These are phyloP conservation scores for Luperina nickerlii DNA, from an alignment of 2,888 invertebrate genomes.

Conservation along the genomic window DNA sequence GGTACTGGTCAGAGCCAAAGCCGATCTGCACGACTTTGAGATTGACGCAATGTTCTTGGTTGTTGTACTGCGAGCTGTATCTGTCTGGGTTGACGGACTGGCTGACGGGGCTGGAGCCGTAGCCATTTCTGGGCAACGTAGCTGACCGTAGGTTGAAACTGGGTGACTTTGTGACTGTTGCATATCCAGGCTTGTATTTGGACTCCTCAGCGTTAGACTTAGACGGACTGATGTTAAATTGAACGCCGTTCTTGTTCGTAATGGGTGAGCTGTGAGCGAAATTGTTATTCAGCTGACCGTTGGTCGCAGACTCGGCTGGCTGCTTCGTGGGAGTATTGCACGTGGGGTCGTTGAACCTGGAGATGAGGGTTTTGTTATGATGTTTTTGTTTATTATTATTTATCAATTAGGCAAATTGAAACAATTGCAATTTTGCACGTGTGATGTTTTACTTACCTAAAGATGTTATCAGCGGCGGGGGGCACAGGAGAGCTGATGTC, in stretches of 20 bases:
- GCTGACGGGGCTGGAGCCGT: constrained; percentile 81
- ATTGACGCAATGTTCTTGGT: constrained; percentile 89
- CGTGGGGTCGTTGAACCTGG: constrained; percentile 92
- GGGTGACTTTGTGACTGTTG: constrained; percentile 85
- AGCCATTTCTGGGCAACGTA: constrained; percentile 93
- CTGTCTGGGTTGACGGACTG: constrained; percentile 87
- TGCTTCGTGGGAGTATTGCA: constrained; percentile 84
- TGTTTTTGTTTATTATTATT: not conserved
- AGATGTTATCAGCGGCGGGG: constrained; percentile 91
- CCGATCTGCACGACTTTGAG: constrained; percentile 91
- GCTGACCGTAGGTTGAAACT: constrained; percentile 91
- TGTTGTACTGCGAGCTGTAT: constrained; percentile 89
- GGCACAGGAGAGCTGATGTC: constrained; percentile 80
- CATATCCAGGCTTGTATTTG: constrained; percentile 84
- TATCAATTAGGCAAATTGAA: not conserved
- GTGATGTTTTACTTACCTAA: constrained; percentile 81
- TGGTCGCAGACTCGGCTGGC: constrained; percentile 74
- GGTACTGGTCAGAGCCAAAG: constrained; percentile 90
- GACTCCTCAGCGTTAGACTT: constrained; percentile 87
- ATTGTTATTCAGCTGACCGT: constrained; percentile 80
- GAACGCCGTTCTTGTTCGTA: constrained; percentile 90
- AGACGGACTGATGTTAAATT: constrained; percentile 88
- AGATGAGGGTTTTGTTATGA: constrained; percentile 23
- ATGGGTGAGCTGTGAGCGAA: constrained; percentile 89
- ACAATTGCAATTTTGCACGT: not conserved